phyloP scores from a whole-genome alignment of 2,888 invertebrate species.

The Danaus chrysippus region DNA sequence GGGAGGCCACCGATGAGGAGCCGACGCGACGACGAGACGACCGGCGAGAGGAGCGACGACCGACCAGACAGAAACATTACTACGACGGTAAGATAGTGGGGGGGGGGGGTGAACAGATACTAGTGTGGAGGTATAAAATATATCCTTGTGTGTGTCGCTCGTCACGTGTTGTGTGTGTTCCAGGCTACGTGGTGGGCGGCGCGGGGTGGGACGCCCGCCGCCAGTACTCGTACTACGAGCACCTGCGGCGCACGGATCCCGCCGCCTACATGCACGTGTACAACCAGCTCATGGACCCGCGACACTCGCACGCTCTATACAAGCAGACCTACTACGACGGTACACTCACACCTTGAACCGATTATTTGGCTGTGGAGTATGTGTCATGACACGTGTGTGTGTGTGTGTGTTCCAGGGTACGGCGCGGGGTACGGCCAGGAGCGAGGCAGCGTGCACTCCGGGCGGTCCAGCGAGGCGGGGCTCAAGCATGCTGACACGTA shows the following conservation, averaged over 20 bases:
- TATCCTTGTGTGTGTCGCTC: slow-evolving; percentile 1
- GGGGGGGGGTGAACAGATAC: not conserved
- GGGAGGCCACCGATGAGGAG: slow-evolving; percentile 62
- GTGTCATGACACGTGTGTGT: not conserved
- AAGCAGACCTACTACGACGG: slow-evolving; percentile 43
- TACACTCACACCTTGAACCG: slow-evolving; percentile 17
- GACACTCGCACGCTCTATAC: slow-evolving; percentile 34
- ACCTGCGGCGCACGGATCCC: slow-evolving; percentile 87
- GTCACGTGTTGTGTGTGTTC: not conserved
- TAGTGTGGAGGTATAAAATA: not conserved
- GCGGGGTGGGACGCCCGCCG: slow-evolving; percentile 62
- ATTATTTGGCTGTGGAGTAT: not conserved
- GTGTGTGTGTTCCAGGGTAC: slow-evolving; percentile 41
- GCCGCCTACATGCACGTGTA: slow-evolving; percentile 89
- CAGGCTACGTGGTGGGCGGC: slow-evolving; percentile 18
- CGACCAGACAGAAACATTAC: slow-evolving; percentile 48
- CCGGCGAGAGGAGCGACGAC: slow-evolving; percentile 42
- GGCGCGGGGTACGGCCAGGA: slow-evolving; percentile 75
- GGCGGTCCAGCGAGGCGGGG: slow-evolving; percentile 88
- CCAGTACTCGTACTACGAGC: slow-evolving; percentile 87
- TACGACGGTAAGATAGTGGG: slow-evolving; percentile 36
- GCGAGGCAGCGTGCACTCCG: slow-evolving; percentile 89
- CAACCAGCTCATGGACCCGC: slow-evolving; percentile 83
- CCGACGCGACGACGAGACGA: slow-evolving; percentile 38
- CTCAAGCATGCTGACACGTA: slow-evolving; percentile 79